Conservation (phyloP, 92 coral and sea anemone species). For the Porites divaricata region DNA sequence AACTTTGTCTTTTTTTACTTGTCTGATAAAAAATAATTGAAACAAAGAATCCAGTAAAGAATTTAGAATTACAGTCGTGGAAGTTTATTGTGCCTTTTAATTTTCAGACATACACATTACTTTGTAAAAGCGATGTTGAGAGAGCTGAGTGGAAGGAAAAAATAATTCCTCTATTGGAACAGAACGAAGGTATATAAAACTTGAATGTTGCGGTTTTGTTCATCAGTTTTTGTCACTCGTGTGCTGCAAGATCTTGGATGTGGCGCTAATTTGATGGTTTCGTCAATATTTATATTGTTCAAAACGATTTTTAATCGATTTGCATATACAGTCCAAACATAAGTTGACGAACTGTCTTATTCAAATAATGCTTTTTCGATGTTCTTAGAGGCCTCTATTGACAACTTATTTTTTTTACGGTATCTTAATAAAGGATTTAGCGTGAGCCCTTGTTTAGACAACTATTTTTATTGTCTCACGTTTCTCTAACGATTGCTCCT, state of each 20-base stretch:
- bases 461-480: not conserved
- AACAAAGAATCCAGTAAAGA: not conserved
- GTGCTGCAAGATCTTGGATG: not conserved
- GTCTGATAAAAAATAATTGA: not conserved
- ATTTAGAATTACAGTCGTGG: no score
- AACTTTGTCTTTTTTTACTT: not conserved
- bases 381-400: not conserved
- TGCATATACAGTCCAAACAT: not conserved
- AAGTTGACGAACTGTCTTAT: not conserved
- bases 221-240: not conserved
- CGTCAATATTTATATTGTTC: slow-evolving; percentile 25
- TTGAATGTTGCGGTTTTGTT: not conserved
- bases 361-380: not conserved
- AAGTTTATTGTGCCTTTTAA: slow-evolving; percentile 1
- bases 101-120: slow-evolving; percentile 85
- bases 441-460: not conserved
- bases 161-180: slow-evolving; percentile 54
- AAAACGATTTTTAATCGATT: slow-evolving; percentile 12
- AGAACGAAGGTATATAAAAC: slow-evolving; percentile 53
- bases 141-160: slow-evolving; percentile 95
- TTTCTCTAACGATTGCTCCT: not conserved
- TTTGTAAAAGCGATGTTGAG: slow-evolving; percentile 84
- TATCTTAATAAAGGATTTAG: not conserved
- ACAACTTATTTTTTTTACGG: not conserved
- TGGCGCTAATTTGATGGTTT: slow-evolving; percentile 17